Evolutionary conservation across 2,888 invertebrate genomes (phyloP).

Genomic region (Drosophila imparisetae): DNA sequence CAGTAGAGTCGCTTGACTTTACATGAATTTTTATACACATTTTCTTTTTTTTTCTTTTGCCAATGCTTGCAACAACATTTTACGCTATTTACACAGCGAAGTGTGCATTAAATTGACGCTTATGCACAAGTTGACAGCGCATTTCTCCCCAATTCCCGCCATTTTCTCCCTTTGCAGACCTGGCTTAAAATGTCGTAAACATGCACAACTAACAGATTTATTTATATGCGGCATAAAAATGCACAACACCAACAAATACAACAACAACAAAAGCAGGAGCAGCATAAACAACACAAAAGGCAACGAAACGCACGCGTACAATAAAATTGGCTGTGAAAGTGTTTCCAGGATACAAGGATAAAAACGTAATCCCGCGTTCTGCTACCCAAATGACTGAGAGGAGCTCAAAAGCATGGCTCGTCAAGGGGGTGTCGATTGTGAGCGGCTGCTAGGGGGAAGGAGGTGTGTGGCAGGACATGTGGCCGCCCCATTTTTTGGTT

Average conservation of each 20-base stretch:
- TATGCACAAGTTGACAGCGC: slow-evolving; percentile 67
- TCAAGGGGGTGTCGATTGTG: not conserved
- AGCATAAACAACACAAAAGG: slow-evolving; percentile 41
- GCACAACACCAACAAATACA: slow-evolving; percentile 56
- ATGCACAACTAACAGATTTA: slow-evolving; percentile 80
- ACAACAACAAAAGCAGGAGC: slow-evolving; percentile 21
- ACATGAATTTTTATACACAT: slow-evolving; percentile 7
- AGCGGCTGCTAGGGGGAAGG: not conserved
- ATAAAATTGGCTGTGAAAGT: slow-evolving; percentile 80
- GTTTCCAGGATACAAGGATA: slow-evolving; percentile 74
- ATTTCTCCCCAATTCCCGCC: not conserved
- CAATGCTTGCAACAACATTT: slow-evolving; percentile 64
- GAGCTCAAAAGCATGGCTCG: slow-evolving; percentile 1
- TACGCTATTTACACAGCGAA: slow-evolving; percentile 76
- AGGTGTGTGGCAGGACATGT: slow-evolving; percentile 35
- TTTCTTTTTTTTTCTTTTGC: slow-evolving; percentile 23
- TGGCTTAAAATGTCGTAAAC: slow-evolving; percentile 78
- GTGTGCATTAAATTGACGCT: slow-evolving; percentile 77
- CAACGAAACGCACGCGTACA: slow-evolving; percentile 62
- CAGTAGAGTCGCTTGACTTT: slow-evolving; percentile 21
- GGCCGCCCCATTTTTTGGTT: slow-evolving; percentile 18
- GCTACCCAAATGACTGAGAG: slow-evolving; percentile 73
- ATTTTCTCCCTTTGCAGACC: slow-evolving; percentile 33
- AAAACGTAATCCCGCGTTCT: slow-evolving; percentile 72
- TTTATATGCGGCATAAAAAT: slow-evolving; percentile 79